phyloP scores from a whole-genome alignment of 2,888 invertebrate species.

The Mesodorylaimus sp. region DNA sequence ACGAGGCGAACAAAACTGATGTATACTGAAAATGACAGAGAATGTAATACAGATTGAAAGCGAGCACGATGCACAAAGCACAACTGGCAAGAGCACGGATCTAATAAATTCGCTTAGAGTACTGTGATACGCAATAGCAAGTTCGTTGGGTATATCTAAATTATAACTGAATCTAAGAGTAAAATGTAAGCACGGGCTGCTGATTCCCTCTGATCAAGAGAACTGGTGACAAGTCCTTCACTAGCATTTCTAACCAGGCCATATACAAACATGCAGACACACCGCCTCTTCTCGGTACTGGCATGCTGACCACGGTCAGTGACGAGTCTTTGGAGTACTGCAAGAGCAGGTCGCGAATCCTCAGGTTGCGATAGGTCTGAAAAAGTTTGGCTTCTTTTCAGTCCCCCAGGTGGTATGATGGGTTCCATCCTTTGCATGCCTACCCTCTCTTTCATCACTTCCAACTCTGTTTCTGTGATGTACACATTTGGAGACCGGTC shows the following conservation, averaged over 20 bases:
- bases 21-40: no score
- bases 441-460: not conserved
- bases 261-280: conserved; percentile 79
- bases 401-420: no score
- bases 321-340: conserved; percentile 61
- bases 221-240: conserved; percentile 68
- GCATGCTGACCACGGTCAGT: conserved; percentile 78
- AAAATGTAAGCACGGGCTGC: conserved; percentile 39
- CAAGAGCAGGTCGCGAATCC: conserved; percentile 62
- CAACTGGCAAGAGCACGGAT: no score
- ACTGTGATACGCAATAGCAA: no score
- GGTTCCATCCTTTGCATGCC: no score
- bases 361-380: conserved; percentile 62
- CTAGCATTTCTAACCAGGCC: conserved; percentile 83
- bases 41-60: no score
- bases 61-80: no score
- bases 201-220: conserved; percentile 43
- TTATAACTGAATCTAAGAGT: no score
- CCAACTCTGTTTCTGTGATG: conserved; percentile 1
- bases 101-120: no score
- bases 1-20: no score
- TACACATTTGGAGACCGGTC: not conserved
- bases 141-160: no score
- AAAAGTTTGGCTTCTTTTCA: no score
- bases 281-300: conserved; percentile 75